Evolutionary conservation across 2,113 vertebrate genomes (phyloP).

Genomic region (Siniperca chuatsi): DNA sequence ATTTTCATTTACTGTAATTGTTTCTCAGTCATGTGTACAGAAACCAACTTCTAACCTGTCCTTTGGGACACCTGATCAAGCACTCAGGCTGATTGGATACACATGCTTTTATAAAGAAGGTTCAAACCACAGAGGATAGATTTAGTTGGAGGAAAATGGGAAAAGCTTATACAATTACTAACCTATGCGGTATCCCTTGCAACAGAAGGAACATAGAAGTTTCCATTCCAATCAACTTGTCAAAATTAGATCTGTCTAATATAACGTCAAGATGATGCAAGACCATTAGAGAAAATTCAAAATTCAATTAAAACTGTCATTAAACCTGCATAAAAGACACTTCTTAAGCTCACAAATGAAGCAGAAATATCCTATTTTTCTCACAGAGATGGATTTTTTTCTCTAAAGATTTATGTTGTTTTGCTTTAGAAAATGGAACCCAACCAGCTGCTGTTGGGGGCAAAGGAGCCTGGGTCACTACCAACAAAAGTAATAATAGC

Average conservation of each 20-base stretch:
- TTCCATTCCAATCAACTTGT: slow-evolving; percentile 2
- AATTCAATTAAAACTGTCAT: not conserved
- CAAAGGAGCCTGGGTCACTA: not conserved
- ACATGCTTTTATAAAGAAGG: slow-evolving; percentile 23
- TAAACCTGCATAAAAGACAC: not conserved
- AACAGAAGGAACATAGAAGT: not conserved
- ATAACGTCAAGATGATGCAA: not conserved
- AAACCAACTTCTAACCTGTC: slow-evolving; percentile 44
- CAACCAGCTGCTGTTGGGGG: not conserved
- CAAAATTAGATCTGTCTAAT: slow-evolving; percentile 20
- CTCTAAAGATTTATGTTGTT: not conserved
- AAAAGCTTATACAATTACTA: slow-evolving; percentile 19
- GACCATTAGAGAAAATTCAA: not conserved
- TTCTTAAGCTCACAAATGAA: not conserved
- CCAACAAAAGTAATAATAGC: not conserved
- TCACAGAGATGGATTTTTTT: not conserved
- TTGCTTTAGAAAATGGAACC: not conserved
- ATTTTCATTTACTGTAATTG: slow-evolving; percentile 68
- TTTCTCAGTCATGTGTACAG: slow-evolving; percentile 57
- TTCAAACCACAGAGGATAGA: slow-evolving; percentile 28
- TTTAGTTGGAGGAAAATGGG: slow-evolving; percentile 34
- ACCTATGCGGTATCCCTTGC: not conserved
- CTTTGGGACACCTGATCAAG: slow-evolving; percentile 54
- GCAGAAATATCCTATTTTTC: not conserved
- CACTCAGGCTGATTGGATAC: slow-evolving; percentile 27